Base-by-base conservation (phyloP, 2,888 invertebrate genomes). In the Athalia circularis region DNA sequence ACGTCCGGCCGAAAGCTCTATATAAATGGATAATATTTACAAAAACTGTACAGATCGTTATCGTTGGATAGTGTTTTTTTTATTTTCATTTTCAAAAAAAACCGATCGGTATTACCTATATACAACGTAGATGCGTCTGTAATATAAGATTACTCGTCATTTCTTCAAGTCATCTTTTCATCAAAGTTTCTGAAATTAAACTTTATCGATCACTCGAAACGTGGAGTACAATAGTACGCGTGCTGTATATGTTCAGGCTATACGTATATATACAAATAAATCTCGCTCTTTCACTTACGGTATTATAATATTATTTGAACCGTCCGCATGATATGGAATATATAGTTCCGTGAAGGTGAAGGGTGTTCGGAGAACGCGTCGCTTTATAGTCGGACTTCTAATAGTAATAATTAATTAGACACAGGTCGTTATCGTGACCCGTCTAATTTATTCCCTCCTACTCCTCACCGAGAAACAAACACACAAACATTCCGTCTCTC, bases 361-460 rank as follows among this genome's bases (percentile, higher is more conserved):
- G 72, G 13, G 13, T 47, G 4, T 54, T 13, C 57, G 45, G 15
- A n/a, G 29, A 29, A 29, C 8, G 54, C n/a, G 54, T 54, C n/a
- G 8, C 54, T 68, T 43, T 68, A 29, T 43, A 43, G 54, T 45
- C 57, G 57, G 13, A n/a, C 57, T 72, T 8, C 15, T 47, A 13
- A 9, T 57, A 11, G 29, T 15, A 59, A 57, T 72, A 72, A 29
- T 72, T 57, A 57, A 72, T 72, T 57, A 43, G 67, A 47, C 47
- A 57, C 13, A 47, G 70, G 47, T 72, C 15, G 70, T 72, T 72
- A 72, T 72, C 47, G 57, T 13, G 45, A n/a, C 57, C 70, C 70
- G 43, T 45, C 13, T 59, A 72, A 72, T 57, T 72, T 57, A 47
- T 47, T 15, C 70, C 70, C 3, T 29, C 29, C 29, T 29, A 29